Base-by-base conservation (phyloP, 2,797 vertebrate genomes). In the Pogonophryne albipinna region DNA sequence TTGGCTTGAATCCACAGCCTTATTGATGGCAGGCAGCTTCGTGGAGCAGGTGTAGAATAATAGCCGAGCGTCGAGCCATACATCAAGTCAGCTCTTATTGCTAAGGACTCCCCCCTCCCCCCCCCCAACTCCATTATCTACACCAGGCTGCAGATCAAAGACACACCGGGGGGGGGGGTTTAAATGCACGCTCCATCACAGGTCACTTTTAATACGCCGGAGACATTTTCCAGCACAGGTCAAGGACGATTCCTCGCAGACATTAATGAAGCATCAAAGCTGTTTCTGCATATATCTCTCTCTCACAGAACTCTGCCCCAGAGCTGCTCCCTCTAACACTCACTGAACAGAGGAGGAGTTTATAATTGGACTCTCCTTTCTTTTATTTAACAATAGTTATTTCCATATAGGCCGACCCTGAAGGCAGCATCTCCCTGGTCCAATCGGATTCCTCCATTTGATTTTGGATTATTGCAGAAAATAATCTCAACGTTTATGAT, bases 221-320 rank as follows among this genome's bases (percentile, higher is more conserved):
- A 67, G 57, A 66, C 16, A 17, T 63, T 75, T 65, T 74, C n/a
- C 2, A 14, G 77, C 62, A 61, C 81, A 85, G 88, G 93, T 94
- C 91, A 91, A 89, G 90, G 90, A 83, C 78, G 1, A 82, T 83
- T 71, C 76, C 73, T 53, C 69, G 20, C 8, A 38, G 50, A 91
- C 89, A 91, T 94, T 77, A 92, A 94, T 94, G 88, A 87, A 79
- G 88, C 83, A 92, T 94, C 88, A 94, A 91, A 92, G 86, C 34
- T 38, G 34, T 38, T 38, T 38, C 34, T 38, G 34, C 34, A 34
- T 27, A 27, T 23, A 3, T 34, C 34, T 34, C 31, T 8, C 34
- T 34, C 34, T 7, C 34, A 7, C 34, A 34, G 34, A 5, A 7
- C 34, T 34, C 34, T 8, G 34, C 34, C 31, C 27, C 34, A 8